phyloP scores from a whole-genome alignment of 2,113 vertebrate species.

The Notarius quadriscutis region DNA sequence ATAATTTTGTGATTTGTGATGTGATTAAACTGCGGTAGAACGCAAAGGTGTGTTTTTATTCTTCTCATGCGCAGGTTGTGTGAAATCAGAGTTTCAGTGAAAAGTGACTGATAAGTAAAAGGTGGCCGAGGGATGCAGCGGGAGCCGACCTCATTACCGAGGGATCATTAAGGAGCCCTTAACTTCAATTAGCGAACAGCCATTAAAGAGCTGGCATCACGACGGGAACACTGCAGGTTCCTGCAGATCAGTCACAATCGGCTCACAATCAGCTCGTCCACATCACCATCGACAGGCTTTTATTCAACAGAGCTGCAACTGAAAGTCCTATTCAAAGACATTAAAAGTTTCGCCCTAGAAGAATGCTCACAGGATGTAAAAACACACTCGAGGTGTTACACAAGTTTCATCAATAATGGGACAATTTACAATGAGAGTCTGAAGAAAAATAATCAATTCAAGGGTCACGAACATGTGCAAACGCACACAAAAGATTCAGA shows the following conservation, averaged over 20 bases:
- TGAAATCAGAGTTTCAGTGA: background rate
- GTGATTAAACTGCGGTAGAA: background rate
- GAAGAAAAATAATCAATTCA: background rate
- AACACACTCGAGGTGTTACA: background rate
- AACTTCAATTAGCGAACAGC: background rate
- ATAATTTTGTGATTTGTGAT: background rate
- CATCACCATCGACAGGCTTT: background rate
- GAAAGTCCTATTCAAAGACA: background rate
- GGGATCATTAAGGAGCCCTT: conserved; percentile 16
- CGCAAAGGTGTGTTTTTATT: background rate
- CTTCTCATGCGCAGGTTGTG: background rate
- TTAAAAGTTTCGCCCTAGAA: background rate
- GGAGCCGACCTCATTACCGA: background rate
- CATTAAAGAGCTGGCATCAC: background rate
- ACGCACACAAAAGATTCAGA: background rate
- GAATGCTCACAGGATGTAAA: background rate
- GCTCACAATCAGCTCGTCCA: background rate
- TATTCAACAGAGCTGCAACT: background rate
- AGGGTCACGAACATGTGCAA: background rate
- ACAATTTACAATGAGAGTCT: background rate
- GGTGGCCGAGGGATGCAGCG: background rate
- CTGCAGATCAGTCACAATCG: background rate
- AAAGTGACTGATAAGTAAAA: background rate
- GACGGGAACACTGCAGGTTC: background rate
- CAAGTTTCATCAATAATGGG: background rate